Evolutionary conservation across 2,113 vertebrate genomes (phyloP), one percentile per base, ranked within the genome.

Genomic region (Melanostigma gelatinosum): DNA sequence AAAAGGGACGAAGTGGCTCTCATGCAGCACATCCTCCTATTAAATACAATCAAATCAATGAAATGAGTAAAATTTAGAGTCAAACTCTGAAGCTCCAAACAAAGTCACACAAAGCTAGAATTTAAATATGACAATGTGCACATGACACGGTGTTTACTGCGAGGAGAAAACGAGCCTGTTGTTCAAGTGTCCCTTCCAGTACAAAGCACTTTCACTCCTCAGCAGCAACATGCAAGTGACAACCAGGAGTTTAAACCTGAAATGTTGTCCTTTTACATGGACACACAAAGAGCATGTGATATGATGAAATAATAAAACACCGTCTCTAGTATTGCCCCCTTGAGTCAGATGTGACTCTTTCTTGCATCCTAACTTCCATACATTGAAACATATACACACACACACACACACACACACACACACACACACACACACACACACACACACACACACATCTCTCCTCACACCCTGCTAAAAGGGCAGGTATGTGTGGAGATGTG

Each of bases 41-140:
- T 32, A 29, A 46, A 81, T 55, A 12, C 44, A 38, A 75, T 80
- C 68, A 48, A 58, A 77, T 63, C 22, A 71, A 10, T 50, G 20
- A 52, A 9, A 71, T 13, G 20, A 52, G 10, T 34, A 10, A 20
- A n/a, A 13, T 77, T 61, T 71, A 32, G 20, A 11, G 32, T 77
- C 10, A 68, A 67, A 74, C 46, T 75, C 55, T 11, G 42, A 8
- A 34, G 34, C 20, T 67, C n/a, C 2, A 29, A 64, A 79, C 54
- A 63, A 66, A 80, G 54, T 87, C n/a, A 70, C 72, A 44, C 75
- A 57, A 80, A 79, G 58, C 77, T 72, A 38, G 18, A 85, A 86
- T 71, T 82, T 68, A 72, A 71, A 86, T 92, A 91, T 94, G 93
- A 94, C 91, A 77, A 90, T 88, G 88, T 89, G 67, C 90, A 92